phyloP scores from a whole-genome alignment of 37 sponge, comb jelly and placozoan genomes.

The Cliona cf. orientalis region DNA sequence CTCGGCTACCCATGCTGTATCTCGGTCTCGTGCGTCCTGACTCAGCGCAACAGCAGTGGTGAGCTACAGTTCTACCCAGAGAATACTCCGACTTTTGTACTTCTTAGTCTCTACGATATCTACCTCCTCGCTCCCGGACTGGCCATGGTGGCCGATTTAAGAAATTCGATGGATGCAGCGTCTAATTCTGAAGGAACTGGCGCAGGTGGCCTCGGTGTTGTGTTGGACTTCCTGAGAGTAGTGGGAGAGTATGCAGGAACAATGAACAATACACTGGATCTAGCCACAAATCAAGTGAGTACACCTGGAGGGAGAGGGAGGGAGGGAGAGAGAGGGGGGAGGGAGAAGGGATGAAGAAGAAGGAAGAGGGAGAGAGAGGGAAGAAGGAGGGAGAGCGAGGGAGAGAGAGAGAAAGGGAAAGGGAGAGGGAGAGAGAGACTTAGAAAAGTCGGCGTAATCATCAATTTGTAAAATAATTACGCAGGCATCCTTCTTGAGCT shows the following conservation, averaged over 20 bases:
- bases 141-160: neutral
- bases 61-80: conserved; percentile 43
- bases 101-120: conserved; percentile 73
- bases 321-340: no score
- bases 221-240: conserved; percentile 5
- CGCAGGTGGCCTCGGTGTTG: neutral
- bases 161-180: neutral
- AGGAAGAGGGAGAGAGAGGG: no score
- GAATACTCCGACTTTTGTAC: conserved; percentile 21
- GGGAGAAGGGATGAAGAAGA: no score
- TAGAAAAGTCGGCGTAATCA: no score
- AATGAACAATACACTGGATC: conserved; percentile 78
- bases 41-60: neutral
- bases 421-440: no score
- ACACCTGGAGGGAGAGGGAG: neutral
- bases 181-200: neutral
- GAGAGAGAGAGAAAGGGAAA: no score
- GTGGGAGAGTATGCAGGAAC: conserved; percentile 85
- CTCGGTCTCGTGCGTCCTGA: conserved; percentile 69
- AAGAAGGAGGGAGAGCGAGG: no score
- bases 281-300: conserved; percentile 3
- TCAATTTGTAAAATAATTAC: neutral
- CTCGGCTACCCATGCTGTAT: conserved; percentile 78
- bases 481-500: conserved; percentile 36
- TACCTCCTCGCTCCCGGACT: conserved; percentile 61